phyloP scores from a whole-genome alignment of 2,888 invertebrate genomes.

The Acanthosepion esculentum region DNA sequence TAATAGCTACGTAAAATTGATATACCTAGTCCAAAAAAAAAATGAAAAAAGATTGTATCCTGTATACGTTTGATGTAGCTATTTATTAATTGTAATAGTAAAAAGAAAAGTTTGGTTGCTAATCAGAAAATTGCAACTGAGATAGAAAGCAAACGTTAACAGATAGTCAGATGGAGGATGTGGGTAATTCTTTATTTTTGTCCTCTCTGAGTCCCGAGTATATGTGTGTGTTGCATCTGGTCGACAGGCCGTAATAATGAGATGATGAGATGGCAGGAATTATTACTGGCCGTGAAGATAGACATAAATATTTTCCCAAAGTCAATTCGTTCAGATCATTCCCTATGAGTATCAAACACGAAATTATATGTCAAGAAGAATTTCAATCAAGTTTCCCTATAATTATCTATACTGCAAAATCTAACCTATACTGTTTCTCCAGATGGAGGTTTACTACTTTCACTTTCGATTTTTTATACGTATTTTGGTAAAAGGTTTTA shows the following conservation, averaged over 20 bases:
- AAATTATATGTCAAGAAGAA: slow-evolving; percentile 33
- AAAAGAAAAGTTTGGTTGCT: not conserved
- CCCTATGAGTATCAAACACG: not conserved
- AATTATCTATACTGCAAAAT: too few species aligned
- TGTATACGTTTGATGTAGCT: not conserved
- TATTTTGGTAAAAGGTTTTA: not conserved
- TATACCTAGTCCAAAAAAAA: too few species aligned
- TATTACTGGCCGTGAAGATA: not conserved
- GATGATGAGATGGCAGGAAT: not conserved
- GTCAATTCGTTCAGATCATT: not conserved
- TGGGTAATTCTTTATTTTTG: too few species aligned
- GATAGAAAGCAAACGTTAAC: not conserved
- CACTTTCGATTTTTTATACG: not conserved
- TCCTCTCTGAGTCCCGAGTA: too few species aligned
- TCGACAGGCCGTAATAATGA: too few species aligned
- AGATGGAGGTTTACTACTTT: not conserved
- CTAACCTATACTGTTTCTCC: not conserved
- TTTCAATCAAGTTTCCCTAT: not conserved
- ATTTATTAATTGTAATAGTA: not conserved
- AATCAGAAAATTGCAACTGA: not conserved
- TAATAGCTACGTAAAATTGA: too few species aligned
- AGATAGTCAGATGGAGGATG: too few species aligned
- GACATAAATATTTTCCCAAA: not conserved
- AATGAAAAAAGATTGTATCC: not conserved
- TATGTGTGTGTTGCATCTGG: too few species aligned